Conservation (phyloP, 1,140 invertebrate genomes). For the Papilio dardanus region DNA sequence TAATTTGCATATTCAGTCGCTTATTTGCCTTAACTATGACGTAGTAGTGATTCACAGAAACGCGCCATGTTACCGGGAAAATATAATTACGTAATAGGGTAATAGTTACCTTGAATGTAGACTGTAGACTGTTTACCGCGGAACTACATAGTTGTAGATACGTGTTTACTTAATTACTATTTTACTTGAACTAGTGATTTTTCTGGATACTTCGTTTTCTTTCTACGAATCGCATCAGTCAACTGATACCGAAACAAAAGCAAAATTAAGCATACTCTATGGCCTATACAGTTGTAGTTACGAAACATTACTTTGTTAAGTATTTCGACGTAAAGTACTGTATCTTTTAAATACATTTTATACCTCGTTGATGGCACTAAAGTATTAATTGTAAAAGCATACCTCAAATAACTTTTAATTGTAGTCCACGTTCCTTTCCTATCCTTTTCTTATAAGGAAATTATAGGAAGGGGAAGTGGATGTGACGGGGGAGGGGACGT, state of each 20-base stretch:
- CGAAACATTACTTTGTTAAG: too few species aligned
- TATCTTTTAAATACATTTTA: too few species aligned
- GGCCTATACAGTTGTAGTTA: neutral
- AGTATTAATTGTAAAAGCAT: too few species aligned
- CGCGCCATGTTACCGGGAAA: neutral
- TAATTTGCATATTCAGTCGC: neutral
- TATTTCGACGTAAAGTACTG: too few species aligned
- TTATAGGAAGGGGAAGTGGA: too few species aligned
- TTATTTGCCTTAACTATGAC: slow-evolving; percentile 9
- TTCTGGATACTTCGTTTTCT: neutral
- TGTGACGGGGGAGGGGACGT: too few species aligned
- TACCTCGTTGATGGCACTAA: too few species aligned
- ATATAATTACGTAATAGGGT: slow-evolving; percentile 1
- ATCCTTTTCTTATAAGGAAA: too few species aligned
- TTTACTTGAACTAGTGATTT: neutral
- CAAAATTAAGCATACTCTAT: neutral
- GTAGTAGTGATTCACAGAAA: neutral
- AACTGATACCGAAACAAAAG: neutral
- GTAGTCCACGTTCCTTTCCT: too few species aligned
- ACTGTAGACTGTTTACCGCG: neutral
- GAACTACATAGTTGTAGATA: neutral
- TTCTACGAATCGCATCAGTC: neutral
- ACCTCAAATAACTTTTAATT: too few species aligned
- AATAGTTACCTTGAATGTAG: neutral
- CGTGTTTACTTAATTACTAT: neutral